Percentiles rank a stretch among this genome's conserved stretches.
These are phyloP conservation scores for Platanista minor DNA, from an alignment of 2,113 vertebrate genomes.

Conservation along the genomic window DNA sequence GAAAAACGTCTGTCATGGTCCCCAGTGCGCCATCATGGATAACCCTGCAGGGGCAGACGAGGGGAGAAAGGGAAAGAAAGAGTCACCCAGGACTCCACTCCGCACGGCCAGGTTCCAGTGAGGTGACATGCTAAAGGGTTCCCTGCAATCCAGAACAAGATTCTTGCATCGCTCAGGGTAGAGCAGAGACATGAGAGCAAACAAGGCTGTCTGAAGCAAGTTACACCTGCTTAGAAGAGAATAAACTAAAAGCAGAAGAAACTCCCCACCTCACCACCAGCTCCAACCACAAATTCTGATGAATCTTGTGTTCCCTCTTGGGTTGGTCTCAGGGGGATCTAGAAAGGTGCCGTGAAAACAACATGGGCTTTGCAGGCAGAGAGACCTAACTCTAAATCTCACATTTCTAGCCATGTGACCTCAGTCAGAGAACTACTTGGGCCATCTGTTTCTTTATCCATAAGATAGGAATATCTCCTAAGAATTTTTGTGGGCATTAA, in stretches of 20 bases:
- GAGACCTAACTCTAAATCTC: neutral
- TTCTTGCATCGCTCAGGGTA: neutral
- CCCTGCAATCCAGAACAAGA: neutral
- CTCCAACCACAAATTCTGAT: neutral
- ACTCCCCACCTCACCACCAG: neutral
- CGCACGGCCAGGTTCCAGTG: fast-evolving
- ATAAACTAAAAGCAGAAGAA: too few relatives aligned
- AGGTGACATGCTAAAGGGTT: too few relatives aligned
- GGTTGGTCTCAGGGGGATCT: neutral
- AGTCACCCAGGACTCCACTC: too few relatives aligned
- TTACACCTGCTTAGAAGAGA: neutral
- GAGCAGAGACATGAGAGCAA: neutral
- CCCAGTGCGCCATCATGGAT: slow-evolving; percentile 85
- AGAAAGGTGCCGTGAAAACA: neutral
- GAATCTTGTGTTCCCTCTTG: neutral
- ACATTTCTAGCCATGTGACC: neutral
- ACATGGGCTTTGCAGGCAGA: neutral
- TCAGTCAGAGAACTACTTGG: neutral
- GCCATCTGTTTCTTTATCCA: neutral
- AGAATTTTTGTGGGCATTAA: neutral
- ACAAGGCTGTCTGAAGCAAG: neutral
- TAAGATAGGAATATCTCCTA: neutral
- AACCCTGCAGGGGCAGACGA: slow-evolving; percentile 71
- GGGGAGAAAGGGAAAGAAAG: neutral
- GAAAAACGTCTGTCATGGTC: slow-evolving; percentile 80